These are phyloP conservation scores for Prolemur simus DNA, from an alignment of 2,113 vertebrate species.

Conservation along the genomic window DNA sequence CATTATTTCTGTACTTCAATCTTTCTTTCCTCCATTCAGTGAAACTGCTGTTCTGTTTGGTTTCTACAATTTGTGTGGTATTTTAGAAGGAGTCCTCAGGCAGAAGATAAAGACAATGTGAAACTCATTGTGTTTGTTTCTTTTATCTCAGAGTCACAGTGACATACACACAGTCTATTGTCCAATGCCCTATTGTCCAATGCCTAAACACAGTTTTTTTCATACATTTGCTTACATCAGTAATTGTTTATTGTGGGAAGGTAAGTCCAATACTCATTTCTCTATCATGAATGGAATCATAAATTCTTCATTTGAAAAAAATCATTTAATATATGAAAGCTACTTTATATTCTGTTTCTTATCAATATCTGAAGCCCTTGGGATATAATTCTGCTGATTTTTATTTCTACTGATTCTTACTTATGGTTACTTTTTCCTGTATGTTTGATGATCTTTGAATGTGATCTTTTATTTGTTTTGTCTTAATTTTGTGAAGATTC, in stretches of 20 bases:
- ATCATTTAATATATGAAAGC: background rate
- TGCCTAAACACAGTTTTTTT: background rate
- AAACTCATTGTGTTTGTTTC: background rate
- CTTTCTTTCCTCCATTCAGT: background rate
- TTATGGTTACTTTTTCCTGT: background rate
- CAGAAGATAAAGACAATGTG: constrained; percentile 4
- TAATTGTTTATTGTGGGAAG: background rate
- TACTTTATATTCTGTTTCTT: background rate
- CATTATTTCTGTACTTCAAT: background rate
- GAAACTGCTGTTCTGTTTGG: background rate
- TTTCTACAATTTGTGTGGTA: background rate
- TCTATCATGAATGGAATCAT: background rate
- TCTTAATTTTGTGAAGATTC: background rate
- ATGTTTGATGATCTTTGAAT: background rate
- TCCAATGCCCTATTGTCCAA: background rate
- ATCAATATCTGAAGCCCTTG: background rate
- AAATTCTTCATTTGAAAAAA: constrained; percentile 32
- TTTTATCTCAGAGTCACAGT: background rate
- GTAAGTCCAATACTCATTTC: background rate
- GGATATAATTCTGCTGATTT: background rate
- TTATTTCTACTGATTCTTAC: background rate
- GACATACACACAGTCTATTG: background rate
- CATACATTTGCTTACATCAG: background rate
- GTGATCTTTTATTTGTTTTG: background rate
- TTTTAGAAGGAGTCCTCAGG: background rate